Evolutionary conservation across 2,113 vertebrate genomes (phyloP), one percentile per base, ranked within the genome.

Genomic region (Hyla sarda): DNA sequence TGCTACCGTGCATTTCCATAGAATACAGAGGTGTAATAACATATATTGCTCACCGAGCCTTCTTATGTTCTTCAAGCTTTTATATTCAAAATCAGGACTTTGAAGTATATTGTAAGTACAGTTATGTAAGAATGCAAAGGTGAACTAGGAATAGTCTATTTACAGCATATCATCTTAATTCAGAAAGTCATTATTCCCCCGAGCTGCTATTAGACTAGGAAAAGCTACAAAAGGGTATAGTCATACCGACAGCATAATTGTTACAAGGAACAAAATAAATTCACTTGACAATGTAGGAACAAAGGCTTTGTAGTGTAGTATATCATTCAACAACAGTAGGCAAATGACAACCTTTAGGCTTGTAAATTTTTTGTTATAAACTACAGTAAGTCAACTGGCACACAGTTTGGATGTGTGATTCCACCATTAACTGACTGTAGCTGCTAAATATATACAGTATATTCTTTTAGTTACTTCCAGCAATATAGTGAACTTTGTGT

Each of bases 121-220:
- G 77, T 82, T 87, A 74, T 73, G 81, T 87, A 87, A 87, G 78
- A 82, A 73, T 62, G 45, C 85, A 74, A 87, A 74, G 85, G 77
- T 81, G 54, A 87, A 69, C 77, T 87, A 71, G 67, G 85, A 87
- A 87, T 87, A 80, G 67, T 50, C 85, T 87, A 87, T 87, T 87
- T 87, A 82, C 78, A 87, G 77, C 85, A 62, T 81, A 87, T 87
- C 78, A 87, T 82, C 85, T 60, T 86, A 87, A 87, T 87, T 87
- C 78, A 60, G 69, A 74, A 74, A 87, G 78, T 82, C 85, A 81
- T 82, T 87, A 82, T 87, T 87, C 85, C 85, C 77, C 45, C 37
- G 85, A 87, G 85, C 85, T 82, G 62, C 77, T 87, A 82, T 87
- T 82, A 87, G 54, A 87, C 50, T 74, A 74, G 56, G 50, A 87